Conservation (phyloP, 2,113 vertebrate genomes). For the Athene noctua region DNA sequence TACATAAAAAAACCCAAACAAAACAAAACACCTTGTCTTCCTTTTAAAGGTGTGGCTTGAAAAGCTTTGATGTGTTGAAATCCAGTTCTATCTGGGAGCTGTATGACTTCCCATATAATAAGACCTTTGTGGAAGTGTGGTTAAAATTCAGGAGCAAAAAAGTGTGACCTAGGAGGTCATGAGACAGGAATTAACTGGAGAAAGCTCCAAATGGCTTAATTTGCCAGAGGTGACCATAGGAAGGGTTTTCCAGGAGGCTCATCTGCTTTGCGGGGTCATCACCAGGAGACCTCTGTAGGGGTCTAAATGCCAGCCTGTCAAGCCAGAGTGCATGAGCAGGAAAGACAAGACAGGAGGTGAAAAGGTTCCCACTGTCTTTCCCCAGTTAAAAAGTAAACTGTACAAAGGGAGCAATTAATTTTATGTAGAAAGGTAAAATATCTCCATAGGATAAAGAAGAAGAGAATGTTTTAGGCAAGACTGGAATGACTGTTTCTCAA, state of each 20-base stretch:
- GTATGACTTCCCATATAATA: neutral
- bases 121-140: neutral
- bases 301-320: neutral
- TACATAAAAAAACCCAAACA: neutral
- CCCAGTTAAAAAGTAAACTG: neutral
- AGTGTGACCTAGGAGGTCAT: neutral
- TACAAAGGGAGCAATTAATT: accelerated
- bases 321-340: neutral
- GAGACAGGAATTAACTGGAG: neutral
- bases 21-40: neutral
- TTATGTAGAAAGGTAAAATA: neutral
- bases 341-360: neutral
- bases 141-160: neutral
- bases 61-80: neutral
- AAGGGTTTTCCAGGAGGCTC: neutral
- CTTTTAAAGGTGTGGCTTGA: neutral
- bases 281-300: neutral
- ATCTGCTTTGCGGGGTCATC: neutral
- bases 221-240: neutral
- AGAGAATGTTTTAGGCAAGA: neutral
- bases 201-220: neutral
- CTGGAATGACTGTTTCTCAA: neutral
- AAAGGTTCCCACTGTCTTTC: neutral
- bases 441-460: neutral
- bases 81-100: neutral